Evolutionary conservation across 2,113 vertebrate species (phyloP), one percentile per base, ranked within the genome.

Genomic region (Laticauda colubrina): DNA sequence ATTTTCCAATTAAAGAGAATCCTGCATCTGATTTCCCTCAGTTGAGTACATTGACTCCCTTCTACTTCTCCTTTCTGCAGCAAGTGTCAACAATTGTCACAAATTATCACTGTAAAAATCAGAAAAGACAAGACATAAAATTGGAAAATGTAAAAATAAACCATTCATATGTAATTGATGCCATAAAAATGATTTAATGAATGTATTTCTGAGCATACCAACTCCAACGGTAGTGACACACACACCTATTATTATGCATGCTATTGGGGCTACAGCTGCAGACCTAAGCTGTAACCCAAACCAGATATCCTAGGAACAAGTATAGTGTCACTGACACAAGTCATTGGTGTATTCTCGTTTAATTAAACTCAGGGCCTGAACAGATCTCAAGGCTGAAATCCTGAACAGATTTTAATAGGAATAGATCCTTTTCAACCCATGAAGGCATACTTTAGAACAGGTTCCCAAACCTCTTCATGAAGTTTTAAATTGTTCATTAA

Each of bases 241-340:
- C 59, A 90, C 18, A 90, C 55, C 88, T 90, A 90, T 90, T 53
- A 93, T 90, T 93, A 90, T 61, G 21, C 45, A 86, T 59, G 55
- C 29, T 90, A 90, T 43, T 90, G 75, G 61, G 85, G 92, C 53
- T 29, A 55, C 34, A 88, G 87, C 88, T 64, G 23, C 75, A 61
- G 55, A 53, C 55, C 53, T 59, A 93, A 93, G 23, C 75, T 90
- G 88, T 93, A 93, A 93, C 90, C 75, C 59, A 93, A 93, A 90
- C 88, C 92, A 86, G 88, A 86, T 89, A 93, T 86, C 88, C 88
- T 43, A 86, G 56, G 45, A 86, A 93, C 56, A 90, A 34, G 87
- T 92, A 85, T 48, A 89, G 85, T 57, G 57, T 93, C 89, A 90
- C 88, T 86, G 86, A 90, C 88, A 90, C 29, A 85, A 92, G n/a